Conservation (phyloP, 1,140 invertebrate species). For the Euwallacea fornicatus region DNA sequence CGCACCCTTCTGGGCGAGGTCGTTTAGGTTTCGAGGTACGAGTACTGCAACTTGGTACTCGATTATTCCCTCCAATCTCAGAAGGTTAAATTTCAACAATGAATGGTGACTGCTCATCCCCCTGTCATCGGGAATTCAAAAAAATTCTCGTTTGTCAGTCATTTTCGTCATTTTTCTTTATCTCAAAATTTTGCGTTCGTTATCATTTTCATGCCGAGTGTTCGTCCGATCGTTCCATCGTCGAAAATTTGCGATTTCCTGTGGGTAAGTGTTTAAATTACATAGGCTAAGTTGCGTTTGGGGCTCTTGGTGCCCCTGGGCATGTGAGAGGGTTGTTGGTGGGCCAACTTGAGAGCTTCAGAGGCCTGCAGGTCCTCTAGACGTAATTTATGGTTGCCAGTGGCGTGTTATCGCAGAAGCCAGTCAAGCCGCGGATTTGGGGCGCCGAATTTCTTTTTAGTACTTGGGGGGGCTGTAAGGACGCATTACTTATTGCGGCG, state of each 20-base stretch:
- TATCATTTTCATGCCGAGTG: slow-evolving; percentile 21
- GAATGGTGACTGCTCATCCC: not conserved
- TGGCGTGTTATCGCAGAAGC: too few species aligned
- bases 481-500: too few species aligned
- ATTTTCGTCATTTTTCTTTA: slow-evolving; percentile 23
- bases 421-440: too few species aligned
- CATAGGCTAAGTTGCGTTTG: not conserved
- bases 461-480: too few species aligned
- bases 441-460: too few species aligned
- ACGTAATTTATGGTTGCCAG: too few species aligned
- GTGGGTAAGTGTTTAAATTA: too few species aligned
- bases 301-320: not conserved
- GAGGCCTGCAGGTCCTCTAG: too few species aligned
- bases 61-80: not conserved
- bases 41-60: not conserved
- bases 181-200: slow-evolving; percentile 32
- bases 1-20: too few species aligned
- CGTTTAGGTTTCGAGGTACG: too few species aligned
- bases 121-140: not conserved
- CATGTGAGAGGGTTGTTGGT: too few species aligned
- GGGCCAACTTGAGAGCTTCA: too few species aligned
- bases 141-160: slow-evolving; percentile 32
- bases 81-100: not conserved
- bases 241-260: slow-evolving; percentile 17
- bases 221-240: slow-evolving; percentile 17